These are phyloP conservation scores for Rhea pennata DNA, from an alignment of 2,113 vertebrate genomes.

Conservation along the genomic window DNA sequence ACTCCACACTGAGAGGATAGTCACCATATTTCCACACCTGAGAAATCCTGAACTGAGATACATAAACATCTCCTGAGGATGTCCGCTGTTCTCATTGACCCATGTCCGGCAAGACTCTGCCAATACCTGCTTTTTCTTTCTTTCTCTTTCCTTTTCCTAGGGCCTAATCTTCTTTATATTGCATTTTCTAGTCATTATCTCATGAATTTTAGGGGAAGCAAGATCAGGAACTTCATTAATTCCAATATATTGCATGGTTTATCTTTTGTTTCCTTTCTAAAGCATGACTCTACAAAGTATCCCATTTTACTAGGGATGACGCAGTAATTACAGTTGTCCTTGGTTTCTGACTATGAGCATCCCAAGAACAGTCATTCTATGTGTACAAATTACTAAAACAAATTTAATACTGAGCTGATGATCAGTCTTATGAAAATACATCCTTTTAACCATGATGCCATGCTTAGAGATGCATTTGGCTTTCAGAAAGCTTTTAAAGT, in stretches of 20 bases:
- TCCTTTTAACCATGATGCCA: not conserved
- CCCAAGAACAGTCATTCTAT: not conserved
- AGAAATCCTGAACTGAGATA: not conserved
- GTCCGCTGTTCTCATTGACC: not conserved
- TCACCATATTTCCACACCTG: not conserved
- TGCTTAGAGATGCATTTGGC: not conserved
- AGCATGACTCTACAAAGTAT: not conserved
- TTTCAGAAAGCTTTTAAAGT: not conserved
- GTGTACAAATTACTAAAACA: not conserved
- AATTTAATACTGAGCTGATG: not conserved
- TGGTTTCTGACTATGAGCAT: not conserved
- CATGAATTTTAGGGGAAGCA: not conserved
- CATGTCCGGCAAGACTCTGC: not conserved
- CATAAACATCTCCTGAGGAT: not conserved
- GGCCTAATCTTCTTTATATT: not conserved
- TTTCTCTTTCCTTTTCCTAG: not conserved
- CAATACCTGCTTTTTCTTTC: not conserved
- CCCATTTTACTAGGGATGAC: accelerated
- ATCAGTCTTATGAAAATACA: not conserved
- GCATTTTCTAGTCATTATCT: not conserved
- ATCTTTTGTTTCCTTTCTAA: not conserved
- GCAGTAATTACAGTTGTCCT: not conserved
- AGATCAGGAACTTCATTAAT: not conserved
- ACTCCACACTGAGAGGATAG: not conserved
- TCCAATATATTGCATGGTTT: not conserved